Evolutionary conservation across 1,140 invertebrate genomes (phyloP), one percentile per base, ranked within the genome.

Genomic region (Drosophila kikkawai): DNA sequence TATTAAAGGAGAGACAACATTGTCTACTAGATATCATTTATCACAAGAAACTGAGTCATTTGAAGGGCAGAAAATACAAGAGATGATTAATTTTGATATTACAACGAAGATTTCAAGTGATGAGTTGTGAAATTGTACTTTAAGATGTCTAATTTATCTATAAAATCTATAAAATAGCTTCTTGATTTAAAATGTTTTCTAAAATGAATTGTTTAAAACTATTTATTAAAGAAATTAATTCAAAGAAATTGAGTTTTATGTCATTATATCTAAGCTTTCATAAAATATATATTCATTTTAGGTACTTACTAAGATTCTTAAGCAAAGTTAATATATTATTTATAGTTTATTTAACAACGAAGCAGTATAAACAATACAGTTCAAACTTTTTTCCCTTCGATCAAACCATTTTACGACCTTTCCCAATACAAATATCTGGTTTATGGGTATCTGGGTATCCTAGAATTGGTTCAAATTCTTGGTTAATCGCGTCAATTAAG

Each of bases 11-110:
- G 17, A 42, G 47, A 67, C 22, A 2, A 66, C 29, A 37, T 53
- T 51, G 60, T 13, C 12, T 19, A 12, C 29, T 37, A 50, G 42
- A 70, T 57, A 69, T 55, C 32, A 39, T 70, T 55, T 55, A 26
- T 55, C 32, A 69, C 13, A n/a, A n/a, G 22, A 26, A 61, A 12
- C 17, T 50, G 15, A 47, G 22, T 61, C 41, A 61, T 17, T 66
- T 37, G 19, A 47, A 17, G 32, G 60, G 51, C 22, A 48, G 9
- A 22, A 34, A 19, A 22, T 19, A 47, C 0, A 15, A 8, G 6
- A 44, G 37, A 42, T 57, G 55, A 57, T 22, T 57, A 29, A 57
- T 57, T 26, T 2, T 22, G 13, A 26, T 55, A 34, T 51, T 51
- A 32, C 13, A 11, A 26, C 0, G 0, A 9, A 22, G 19, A 56